Evolutionary conservation across 2,113 vertebrate species (phyloP), one percentile per base, ranked within the genome.

Genomic region (Monopterus albus): DNA sequence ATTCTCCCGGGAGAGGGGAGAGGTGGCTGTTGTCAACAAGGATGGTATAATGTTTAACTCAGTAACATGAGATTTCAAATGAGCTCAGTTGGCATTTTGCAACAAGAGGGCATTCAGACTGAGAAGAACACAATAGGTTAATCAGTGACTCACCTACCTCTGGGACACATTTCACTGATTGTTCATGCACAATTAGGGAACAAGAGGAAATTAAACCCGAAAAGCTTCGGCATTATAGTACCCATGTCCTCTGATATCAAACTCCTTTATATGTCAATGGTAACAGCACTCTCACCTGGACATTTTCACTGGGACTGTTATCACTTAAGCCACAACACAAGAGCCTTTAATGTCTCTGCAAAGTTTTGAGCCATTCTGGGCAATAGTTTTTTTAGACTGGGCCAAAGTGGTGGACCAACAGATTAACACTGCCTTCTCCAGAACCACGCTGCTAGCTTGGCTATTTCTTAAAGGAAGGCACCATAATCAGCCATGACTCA

Each of bases 41-140:
- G 68, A 66, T 17, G 64, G 46, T 53, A 11, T 26, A 55, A 72
- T 64, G 56, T 64, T 81, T 43, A 65, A 50, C 26, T 25, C 50
- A 11, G 62, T 14, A 81, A 72, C 7, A 39, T 21, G 43, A 80
- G 75, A 66, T 49, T 46, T 69, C 49, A 40, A 47, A 79, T 47
- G 2, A 3, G 28, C 72, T 79, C 33, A 43, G 55, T 74, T 62
- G 75, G 71, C 57, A 43, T 29, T 45, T 7, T 28, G 66, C 29
- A 71, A 72, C 60, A 51, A n/a, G 36, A 62, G 20, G 50, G 36
- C 59, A 64, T 78, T 62, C 58, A 59, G 61, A 61, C 26, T 43
- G 39, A 60, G 65, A 76, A 67, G 31, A 63, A 61, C 10, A 63
- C 9, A 39, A 12, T 1, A 21, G 59, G 50, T 50, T 66, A 40